These are phyloP conservation scores for Mormyrus hasselquistii DNA, from an alignment of 2,797 vertebrate genomes.

Conservation along the genomic window DNA sequence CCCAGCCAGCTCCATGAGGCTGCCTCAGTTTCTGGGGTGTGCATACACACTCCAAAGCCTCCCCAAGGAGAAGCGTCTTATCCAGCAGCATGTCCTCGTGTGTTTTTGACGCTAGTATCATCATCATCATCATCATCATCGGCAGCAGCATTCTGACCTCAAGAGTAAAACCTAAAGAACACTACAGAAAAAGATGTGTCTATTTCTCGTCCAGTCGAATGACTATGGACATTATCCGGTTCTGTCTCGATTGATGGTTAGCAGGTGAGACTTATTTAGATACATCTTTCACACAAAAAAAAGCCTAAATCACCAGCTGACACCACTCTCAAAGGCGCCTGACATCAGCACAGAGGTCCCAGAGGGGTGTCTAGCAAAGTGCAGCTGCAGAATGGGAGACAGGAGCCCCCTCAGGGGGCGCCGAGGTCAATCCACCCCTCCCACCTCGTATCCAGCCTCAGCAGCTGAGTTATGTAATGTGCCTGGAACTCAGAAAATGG, in stretches of 20 bases:
- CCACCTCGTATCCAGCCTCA: not conserved
- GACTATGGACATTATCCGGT: not conserved
- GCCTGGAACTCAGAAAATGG: not conserved
- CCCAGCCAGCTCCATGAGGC: slow-evolving; percentile 50
- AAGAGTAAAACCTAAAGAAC: not conserved
- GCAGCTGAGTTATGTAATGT: not conserved
- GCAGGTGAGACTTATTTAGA: not conserved
- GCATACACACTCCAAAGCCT: not conserved
- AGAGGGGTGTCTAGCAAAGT: not conserved
- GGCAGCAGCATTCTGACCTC: slow-evolving; percentile 14
- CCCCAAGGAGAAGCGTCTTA: slow-evolving; percentile 25
- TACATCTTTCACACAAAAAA: not conserved
- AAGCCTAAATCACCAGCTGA: not conserved
- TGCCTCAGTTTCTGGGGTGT: slow-evolving; percentile 28
- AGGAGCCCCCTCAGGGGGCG: not conserved
- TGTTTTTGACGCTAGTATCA: not conserved
- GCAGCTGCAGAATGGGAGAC: not conserved
- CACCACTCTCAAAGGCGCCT: not conserved
- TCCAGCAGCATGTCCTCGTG: slow-evolving; percentile 35
- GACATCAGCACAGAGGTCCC: not conserved
- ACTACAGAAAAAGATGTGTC: not conserved
- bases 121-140: not conserved
- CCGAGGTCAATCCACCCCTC: not conserved
- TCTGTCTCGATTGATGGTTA: not conserved
- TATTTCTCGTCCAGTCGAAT: not conserved